Percentiles rank a stretch among this genome's conserved stretches.
phyloP scores from a whole-genome alignment of 1,140 invertebrate species.

The Drosophila takahashii region DNA sequence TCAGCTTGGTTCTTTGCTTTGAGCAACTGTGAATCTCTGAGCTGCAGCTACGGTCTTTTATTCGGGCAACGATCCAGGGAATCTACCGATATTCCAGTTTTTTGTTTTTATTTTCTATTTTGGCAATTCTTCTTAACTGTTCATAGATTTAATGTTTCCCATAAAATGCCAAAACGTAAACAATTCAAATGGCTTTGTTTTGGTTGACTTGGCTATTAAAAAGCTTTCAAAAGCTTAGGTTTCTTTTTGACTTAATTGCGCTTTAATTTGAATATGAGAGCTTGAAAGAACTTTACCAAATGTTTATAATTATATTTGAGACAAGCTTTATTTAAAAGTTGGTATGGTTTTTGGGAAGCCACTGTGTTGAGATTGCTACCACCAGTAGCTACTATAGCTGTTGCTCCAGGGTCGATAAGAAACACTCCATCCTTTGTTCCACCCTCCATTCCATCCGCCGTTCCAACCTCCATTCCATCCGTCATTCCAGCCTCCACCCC shows the following conservation, averaged over 20 bases:
- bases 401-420: conserved; percentile 40
- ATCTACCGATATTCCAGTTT: conserved; percentile 10
- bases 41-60: conserved; percentile 30
- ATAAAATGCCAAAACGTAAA: conserved; percentile 16
- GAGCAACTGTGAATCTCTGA: conserved; percentile 18
- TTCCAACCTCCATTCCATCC: conserved; percentile 10
- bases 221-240: conserved; percentile 19
- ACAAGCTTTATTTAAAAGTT: conserved; percentile 3
- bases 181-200: conserved; percentile 8
- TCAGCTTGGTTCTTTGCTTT: conserved; percentile 7
- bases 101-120: conserved; percentile 14
- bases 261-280: conserved; percentile 1
- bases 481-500: conserved; percentile 14
- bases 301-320: conserved; percentile 2
- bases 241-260: conserved; percentile 17
- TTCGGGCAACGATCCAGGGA: conserved; percentile 3
- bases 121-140: conserved; percentile 8
- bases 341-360: not conserved
- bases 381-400: conserved; percentile 41
- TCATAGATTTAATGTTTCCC: conserved; percentile 3
- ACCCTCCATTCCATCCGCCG: conserved; percentile 13
- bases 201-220: conserved; percentile 4
- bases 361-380: conserved; percentile 20
- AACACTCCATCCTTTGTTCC: conserved; percentile 14
- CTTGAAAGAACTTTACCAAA: conserved; percentile 19